phyloP scores from a whole-genome alignment of 2,797 vertebrate species.

The Brachyrhaphis roseni region DNA sequence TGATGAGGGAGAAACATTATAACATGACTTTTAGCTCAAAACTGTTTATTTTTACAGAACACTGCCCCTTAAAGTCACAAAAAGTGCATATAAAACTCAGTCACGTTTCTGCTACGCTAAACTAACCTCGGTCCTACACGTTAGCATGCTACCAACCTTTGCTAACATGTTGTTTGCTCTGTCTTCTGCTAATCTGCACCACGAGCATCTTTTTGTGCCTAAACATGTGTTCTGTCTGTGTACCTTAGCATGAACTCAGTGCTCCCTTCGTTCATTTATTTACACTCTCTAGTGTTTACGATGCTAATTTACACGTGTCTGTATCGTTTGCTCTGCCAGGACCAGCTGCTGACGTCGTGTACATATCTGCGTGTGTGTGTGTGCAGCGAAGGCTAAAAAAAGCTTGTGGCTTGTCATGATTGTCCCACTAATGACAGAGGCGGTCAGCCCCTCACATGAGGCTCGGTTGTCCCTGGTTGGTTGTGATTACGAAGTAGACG shows the following conservation, averaged over 20 bases:
- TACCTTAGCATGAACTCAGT: constrained; percentile 6
- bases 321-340: constrained; percentile 25
- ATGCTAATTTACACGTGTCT: constrained; percentile 3
- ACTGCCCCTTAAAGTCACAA: neutral
- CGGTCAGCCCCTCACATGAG: neutral
- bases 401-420: constrained; percentile 16
- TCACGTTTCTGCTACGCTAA: neutral
- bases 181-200: neutral
- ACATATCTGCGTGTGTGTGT: constrained; percentile 1
- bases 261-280: constrained; percentile 8
- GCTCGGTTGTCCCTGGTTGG: neutral
- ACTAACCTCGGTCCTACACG: neutral
- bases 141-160: neutral
- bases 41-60: no score
- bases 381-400: constrained; percentile 4
- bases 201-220: neutral
- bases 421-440: constrained; percentile 18
- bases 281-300: constrained; percentile 22
- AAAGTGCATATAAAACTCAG: neutral
- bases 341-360: constrained; percentile 19
- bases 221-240: constrained; percentile 19
- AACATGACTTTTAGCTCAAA: no score
- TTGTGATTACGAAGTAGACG: constrained; percentile 12
- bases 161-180: neutral
- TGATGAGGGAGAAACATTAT: no score